Evolutionary conservation across 2,113 vertebrate genomes (phyloP).

Genomic region (Elgaria multicarinata): DNA sequence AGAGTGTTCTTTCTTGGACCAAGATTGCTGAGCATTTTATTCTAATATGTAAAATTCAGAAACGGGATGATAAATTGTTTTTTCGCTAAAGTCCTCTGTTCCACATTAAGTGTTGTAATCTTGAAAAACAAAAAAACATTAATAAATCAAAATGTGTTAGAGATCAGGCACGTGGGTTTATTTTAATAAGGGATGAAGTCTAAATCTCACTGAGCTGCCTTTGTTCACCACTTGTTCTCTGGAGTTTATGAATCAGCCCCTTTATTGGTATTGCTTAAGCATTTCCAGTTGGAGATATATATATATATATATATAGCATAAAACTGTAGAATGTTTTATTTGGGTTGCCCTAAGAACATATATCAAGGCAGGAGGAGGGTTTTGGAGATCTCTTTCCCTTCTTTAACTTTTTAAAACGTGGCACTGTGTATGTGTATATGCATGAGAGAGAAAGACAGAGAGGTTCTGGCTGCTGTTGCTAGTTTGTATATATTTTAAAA

Average conservation of each 20-base stretch:
- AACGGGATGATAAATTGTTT: slow-evolving; percentile 41
- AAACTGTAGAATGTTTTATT: background rate
- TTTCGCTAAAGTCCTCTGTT: slow-evolving; percentile 39
- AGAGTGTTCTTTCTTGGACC: background rate
- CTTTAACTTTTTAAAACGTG: background rate
- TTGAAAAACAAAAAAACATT: slow-evolving; percentile 41
- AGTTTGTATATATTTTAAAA: background rate
- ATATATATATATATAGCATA: slow-evolving; percentile 13
- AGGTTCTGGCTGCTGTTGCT: background rate
- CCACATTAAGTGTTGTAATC: slow-evolving; percentile 38
- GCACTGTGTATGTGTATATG: background rate
- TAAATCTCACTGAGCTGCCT: slow-evolving; percentile 44
- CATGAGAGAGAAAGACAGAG: background rate
- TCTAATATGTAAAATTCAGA: background rate
- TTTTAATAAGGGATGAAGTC: slow-evolving; percentile 65
- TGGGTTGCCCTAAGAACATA: background rate
- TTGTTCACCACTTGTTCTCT: slow-evolving; percentile 63
- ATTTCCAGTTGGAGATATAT: slow-evolving; percentile 51
- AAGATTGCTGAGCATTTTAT: slow-evolving; percentile 20
- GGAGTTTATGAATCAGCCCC: slow-evolving; percentile 55
- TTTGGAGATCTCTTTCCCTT: background rate
- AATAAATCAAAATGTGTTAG: slow-evolving; percentile 62
- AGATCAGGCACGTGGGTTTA: slow-evolving; percentile 56
- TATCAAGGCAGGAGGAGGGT: background rate
- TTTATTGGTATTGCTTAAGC: slow-evolving; percentile 49